Percentiles rank a stretch among this genome's conserved stretches.
phyloP scores from a whole-genome alignment of 2,888 invertebrate genomes.

The Tetranychus truncatus region DNA sequence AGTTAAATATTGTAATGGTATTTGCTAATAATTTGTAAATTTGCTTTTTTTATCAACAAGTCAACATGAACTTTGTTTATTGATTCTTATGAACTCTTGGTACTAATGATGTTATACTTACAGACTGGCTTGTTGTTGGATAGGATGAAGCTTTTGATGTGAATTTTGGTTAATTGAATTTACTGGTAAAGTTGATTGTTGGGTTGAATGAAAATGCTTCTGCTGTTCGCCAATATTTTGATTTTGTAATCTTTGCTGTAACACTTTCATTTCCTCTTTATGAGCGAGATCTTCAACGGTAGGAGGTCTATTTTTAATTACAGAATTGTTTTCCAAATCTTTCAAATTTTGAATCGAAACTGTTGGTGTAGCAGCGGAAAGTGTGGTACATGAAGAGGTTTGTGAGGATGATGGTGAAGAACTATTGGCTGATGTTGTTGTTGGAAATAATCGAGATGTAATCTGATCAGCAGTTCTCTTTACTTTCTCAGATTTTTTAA shows the following conservation, averaged over 20 bases:
- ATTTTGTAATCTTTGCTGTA: constrained; percentile 9
- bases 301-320: neutral
- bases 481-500: constrained; percentile 4
- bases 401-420: neutral
- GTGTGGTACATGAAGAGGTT: neutral
- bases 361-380: constrained; percentile 11
- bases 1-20: too few species aligned
- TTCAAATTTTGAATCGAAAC: neutral
- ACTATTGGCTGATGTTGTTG: neutral
- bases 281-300: constrained; percentile 8
- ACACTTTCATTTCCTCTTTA: constrained; percentile 36
- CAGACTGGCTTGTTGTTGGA: neutral
- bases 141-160: neutral
- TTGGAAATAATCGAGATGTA: neutral
- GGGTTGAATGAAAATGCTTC: neutral
- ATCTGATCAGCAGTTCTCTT: neutral
- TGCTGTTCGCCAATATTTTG: neutral
- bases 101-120: neutral
- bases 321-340: neutral
- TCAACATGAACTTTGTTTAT: neutral
- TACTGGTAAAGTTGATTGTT: neutral
- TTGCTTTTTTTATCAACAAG: neutral
- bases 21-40: neutral
- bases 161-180: neutral
- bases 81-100: neutral